These are phyloP conservation scores for Hyaena hyaena DNA, from an alignment of 2,113 vertebrate species.

Conservation along the genomic window DNA sequence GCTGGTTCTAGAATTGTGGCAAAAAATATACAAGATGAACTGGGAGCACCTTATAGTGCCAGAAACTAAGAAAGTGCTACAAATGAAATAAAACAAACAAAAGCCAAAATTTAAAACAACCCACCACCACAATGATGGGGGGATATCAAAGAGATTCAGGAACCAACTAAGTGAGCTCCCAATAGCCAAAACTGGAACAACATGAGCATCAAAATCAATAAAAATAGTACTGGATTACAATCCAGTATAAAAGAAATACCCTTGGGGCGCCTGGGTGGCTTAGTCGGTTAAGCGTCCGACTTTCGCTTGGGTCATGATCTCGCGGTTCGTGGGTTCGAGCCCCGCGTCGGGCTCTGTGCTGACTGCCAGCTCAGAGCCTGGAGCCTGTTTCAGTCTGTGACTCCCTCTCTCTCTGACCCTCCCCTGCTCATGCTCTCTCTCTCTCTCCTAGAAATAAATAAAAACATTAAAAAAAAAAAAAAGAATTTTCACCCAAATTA, in stretches of 20 bases:
- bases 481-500: too few species aligned
- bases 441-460: too few species aligned
- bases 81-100: neutral
- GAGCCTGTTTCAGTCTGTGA: too few species aligned
- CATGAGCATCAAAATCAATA: slow-evolving; percentile 8
- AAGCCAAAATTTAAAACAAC: neutral
- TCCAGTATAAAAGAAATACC: neutral
- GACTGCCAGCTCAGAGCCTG: too few species aligned
- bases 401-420: too few species aligned
- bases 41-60: neutral
- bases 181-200: neutral
- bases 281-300: too few species aligned
- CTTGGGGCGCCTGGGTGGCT: too few species aligned
- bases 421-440: too few species aligned
- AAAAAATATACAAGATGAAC: slow-evolving; percentile 5
- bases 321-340: too few species aligned
- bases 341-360: too few species aligned
- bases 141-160: neutral
- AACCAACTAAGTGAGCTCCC: neutral
- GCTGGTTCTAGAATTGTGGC: neutral
- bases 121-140: neutral
- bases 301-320: too few species aligned
- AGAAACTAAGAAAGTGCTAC: slow-evolving; percentile 17
- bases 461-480: too few species aligned
- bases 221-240: slow-evolving; percentile 23